Conservation (phyloP, 1,140 invertebrate species). For the Acromyrmex heyeri region DNA sequence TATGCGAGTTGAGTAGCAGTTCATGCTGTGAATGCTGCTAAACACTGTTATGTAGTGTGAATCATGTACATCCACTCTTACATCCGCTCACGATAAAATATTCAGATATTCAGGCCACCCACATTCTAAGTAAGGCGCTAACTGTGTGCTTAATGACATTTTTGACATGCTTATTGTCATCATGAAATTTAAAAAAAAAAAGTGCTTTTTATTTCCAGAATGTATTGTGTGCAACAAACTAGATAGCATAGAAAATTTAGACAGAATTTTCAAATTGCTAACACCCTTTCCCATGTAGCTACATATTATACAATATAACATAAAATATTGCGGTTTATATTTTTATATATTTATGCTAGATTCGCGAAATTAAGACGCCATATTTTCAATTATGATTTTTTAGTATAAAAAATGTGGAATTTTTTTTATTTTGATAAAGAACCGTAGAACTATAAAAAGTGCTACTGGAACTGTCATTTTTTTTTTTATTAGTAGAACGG, state of each 20-base stretch:
- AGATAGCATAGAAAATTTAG: neutral
- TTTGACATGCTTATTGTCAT: neutral
- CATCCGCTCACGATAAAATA: slow-evolving; percentile 32
- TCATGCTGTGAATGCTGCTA: slow-evolving; percentile 15
- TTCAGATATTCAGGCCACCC: slow-evolving; percentile 50
- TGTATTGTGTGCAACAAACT: neutral
- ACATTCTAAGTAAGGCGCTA: slow-evolving; percentile 47
- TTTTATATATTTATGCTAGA: neutral
- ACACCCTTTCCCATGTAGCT: neutral
- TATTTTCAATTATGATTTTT: too few species aligned
- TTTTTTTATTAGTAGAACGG: too few species aligned
- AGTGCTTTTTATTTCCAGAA: neutral
- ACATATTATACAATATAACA: neutral
- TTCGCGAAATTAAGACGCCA: too few species aligned
- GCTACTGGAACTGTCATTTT: too few species aligned
- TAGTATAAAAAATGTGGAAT: too few species aligned
- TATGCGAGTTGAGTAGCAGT: slow-evolving; percentile 47
- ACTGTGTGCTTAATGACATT: slow-evolving; percentile 30
- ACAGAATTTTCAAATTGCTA: neutral
- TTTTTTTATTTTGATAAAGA: too few species aligned
- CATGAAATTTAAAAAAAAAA: slow-evolving; percentile 26
- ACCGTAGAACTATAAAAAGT: too few species aligned
- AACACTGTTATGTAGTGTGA: slow-evolving; percentile 49
- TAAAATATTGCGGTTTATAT: neutral
- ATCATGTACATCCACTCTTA: slow-evolving; percentile 25